Evolutionary conservation across 2,113 vertebrate species (phyloP), one percentile per base, ranked within the genome.

Genomic region (Sceloporus undulatus): DNA sequence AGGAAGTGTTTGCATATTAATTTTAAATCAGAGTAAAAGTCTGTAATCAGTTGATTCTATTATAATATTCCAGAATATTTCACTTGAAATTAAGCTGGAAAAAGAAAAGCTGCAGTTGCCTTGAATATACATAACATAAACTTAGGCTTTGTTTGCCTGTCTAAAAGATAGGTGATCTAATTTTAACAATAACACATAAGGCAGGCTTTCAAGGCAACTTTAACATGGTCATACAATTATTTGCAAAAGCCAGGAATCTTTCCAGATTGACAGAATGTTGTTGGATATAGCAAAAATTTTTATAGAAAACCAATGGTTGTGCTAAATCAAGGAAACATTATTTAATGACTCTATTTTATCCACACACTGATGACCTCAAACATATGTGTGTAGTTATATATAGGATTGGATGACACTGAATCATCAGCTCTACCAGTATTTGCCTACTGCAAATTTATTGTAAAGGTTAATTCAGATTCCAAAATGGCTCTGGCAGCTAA

Each of bases 381-480:
- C 23, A 59, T 65, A 9, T 79, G 14, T 59, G 75, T 85, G 1
- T 73, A 18, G 59, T 48, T 84, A 70, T 52, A 48, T 85, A 66
- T 38, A 89, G 5, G 10, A 79, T 10, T 79, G 59, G 21, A 71
- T 52, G 76, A 82, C 34, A 70, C 82, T 79, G 0, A 6, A 29
- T 54, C 82, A 70, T 25, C 62, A 19, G 79, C 29, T 54, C 19
- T 56, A 85, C 19, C 59, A 90, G 10, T 18, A 11, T 21, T 38
- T 13, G 87, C 38, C 70, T 34, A 16, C 27, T 86, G 14, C 7
- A 38, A 75, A 75, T 38, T 82, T 83, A 4, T 65, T 76, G 56
- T 82, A 81, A 40, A 87, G 10, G 59, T 90, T 48, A 87, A 82
- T 85, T 86, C 42, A 85, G 68, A 74, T 75, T 65, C 65, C 38